Evolutionary conservation across 2,888 invertebrate genomes (phyloP), one percentile per base, ranked within the genome.

Genomic region (Caenorhabditis becei): DNA sequence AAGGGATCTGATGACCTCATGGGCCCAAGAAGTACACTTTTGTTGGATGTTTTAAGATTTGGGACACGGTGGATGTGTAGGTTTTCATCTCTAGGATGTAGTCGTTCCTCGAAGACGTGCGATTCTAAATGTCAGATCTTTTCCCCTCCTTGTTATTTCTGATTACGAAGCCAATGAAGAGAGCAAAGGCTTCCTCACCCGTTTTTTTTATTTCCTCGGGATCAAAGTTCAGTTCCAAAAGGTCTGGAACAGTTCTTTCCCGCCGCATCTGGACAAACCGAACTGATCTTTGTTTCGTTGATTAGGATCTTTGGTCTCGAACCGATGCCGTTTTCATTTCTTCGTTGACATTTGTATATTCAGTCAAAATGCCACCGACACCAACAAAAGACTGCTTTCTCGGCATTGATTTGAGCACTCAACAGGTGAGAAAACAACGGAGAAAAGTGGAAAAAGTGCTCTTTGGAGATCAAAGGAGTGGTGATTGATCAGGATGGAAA

Each of bases 351-450:
- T n/a, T n/a, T n/a, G n/a, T 35, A 5, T 35, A 35, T 10, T 35
- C 35, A 35, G 35, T 35, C 35, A 10, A 35, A 5, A 35, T 35
- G 35, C 35, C 5, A 35, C 16, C 26, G 32, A 4, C 32, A 41
- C 14, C 41, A 14, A 1, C 23, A 18, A 16, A 24, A 24, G 47
- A 65, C 23, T 54, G 72, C 11, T 87, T 80, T 63, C 66, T 87
- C 11, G 87, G 87, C 16, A 65, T 87, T 18, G 87, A 87, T 83
- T 79, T 87, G 47, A 84, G 84, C 37, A 87, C 87, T 7, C 87
- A 87, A 59, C 87, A 87, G 83, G 85, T 86, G 14, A 63, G 18
- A 37, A 23, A 8, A n/a, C n/a, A n/a, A n/a, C n/a, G 26, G 70
- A 44, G 47, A 47, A 18, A 7, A 47, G 10, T 32, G 4, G 5